These are phyloP conservation scores for Diaphora mendica DNA, from an alignment of 2,888 invertebrate genomes.

Conservation along the genomic window DNA sequence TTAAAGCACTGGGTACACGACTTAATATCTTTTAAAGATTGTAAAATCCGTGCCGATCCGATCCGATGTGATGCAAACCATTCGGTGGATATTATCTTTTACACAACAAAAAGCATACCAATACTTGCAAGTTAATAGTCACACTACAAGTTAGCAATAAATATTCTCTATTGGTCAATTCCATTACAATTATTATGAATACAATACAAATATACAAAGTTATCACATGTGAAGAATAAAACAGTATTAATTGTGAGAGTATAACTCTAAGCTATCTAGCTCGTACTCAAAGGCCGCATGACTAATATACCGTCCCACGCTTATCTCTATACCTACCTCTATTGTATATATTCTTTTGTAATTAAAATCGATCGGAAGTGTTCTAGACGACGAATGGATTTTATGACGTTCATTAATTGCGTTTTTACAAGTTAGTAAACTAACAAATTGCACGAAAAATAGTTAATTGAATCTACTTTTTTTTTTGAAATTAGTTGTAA, in stretches of 20 bases:
- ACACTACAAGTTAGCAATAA: slow-evolving; percentile 19
- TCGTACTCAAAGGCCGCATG: neutral
- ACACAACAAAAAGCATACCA: neutral
- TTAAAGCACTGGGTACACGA: too few species aligned
- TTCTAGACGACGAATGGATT: neutral
- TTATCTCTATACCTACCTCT: neutral
- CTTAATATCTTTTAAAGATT: too few species aligned
- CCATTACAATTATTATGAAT: slow-evolving; percentile 24
- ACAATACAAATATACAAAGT: slow-evolving; percentile 34
- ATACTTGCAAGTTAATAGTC: neutral
- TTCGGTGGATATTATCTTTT: too few species aligned
- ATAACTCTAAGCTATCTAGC: neutral
- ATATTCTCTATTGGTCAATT: slow-evolving; percentile 43
- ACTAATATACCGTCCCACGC: neutral
- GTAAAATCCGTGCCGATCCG: too few species aligned
- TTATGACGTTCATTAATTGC: neutral
- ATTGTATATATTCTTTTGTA: neutral
- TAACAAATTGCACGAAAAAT: too few species aligned
- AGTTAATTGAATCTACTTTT: too few species aligned
- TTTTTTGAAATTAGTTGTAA: too few species aligned
- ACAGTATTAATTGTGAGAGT: neutral
- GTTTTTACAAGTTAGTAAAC: too few species aligned
- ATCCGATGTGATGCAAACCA: too few species aligned
- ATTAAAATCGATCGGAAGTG: neutral
- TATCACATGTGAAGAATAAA: slow-evolving; percentile 39